Conservation (phyloP, 2,888 invertebrate genomes). For the Ferdinandea cuprea region DNA sequence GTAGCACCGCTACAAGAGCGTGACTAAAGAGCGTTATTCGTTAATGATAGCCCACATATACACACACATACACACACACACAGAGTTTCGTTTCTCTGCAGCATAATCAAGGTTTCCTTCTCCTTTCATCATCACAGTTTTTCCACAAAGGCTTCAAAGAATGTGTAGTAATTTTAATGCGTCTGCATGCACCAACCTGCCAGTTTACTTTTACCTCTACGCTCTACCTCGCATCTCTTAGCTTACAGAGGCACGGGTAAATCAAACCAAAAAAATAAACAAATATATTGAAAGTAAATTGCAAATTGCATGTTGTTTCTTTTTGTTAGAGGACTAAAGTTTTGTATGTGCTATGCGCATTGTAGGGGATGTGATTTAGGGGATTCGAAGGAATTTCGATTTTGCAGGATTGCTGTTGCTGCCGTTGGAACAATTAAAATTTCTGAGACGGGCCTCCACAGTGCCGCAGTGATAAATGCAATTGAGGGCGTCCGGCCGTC, state of each 20-base stretch:
- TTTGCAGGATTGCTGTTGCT: conserved; percentile 73
- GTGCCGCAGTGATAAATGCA: conserved; percentile 69
- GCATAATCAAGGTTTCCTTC: conserved; percentile 59
- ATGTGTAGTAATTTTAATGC: conserved; percentile 62
- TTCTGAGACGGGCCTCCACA: conserved; percentile 61
- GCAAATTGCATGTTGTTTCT: conserved; percentile 50
- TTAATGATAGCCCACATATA: conserved; percentile 70
- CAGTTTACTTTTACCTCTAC: background rate
- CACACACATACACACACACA: conserved; percentile 34
- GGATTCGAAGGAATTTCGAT: conserved; percentile 72
- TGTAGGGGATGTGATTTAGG: conserved; percentile 70
- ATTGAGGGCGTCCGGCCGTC: conserved; percentile 30
- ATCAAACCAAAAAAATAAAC: background rate
- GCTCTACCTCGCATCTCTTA: background rate
- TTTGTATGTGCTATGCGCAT: conserved; percentile 36
- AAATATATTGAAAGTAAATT: background rate
- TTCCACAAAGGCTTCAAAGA: no score
- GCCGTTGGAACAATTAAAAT: conserved; percentile 72
- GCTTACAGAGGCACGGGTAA: background rate
- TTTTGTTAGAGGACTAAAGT: conserved; percentile 48
- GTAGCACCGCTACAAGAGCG: conserved; percentile 61
- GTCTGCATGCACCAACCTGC: conserved; percentile 47
- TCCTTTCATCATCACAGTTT: conserved; percentile 1
- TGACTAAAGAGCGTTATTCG: conserved; percentile 74
- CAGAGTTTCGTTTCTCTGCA: conserved; percentile 47